These are phyloP conservation scores for Coregonus clupeaformis DNA, from an alignment of 2,113 vertebrate genomes.

Conservation along the genomic window DNA sequence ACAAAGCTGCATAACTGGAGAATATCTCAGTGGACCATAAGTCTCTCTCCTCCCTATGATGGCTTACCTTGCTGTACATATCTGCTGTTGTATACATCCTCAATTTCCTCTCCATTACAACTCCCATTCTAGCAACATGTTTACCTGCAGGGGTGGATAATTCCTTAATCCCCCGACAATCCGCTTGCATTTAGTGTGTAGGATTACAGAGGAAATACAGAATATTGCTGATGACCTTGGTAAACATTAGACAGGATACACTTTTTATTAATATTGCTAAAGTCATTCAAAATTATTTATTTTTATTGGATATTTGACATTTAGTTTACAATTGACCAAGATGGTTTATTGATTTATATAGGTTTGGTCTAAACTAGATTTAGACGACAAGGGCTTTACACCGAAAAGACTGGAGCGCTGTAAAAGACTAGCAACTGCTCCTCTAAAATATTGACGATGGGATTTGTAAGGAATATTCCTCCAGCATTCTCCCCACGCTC, in stretches of 20 bases:
- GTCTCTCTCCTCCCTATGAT: too few relatives aligned
- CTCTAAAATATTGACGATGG: constrained; percentile 53
- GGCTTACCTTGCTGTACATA: too few relatives aligned
- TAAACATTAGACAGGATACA: not conserved
- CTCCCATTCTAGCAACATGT: not conserved
- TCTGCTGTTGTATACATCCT: not conserved
- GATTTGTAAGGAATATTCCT: constrained; percentile 38
- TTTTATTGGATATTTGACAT: not conserved
- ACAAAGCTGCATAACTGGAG: too few relatives aligned
- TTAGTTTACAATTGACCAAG: not conserved
- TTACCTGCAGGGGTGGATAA: not conserved
- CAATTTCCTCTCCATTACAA: not conserved
- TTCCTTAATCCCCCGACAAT: not conserved
- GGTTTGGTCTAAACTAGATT: too few relatives aligned
- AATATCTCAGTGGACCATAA: too few relatives aligned
- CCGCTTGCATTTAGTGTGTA: not conserved
- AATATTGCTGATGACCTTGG: not conserved
- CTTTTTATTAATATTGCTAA: not conserved
- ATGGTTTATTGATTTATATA: too few relatives aligned
- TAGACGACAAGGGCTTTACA: not conserved
- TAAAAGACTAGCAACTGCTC: constrained; percentile 26
- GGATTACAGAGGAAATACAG: not conserved
- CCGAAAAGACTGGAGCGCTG: not conserved
- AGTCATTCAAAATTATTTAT: not conserved
- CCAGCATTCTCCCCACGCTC: constrained; percentile 39